Evolutionary conservation across 2,888 invertebrate genomes (phyloP), one percentile per base, ranked within the genome.

Genomic region (Oeneis ivallda): DNA sequence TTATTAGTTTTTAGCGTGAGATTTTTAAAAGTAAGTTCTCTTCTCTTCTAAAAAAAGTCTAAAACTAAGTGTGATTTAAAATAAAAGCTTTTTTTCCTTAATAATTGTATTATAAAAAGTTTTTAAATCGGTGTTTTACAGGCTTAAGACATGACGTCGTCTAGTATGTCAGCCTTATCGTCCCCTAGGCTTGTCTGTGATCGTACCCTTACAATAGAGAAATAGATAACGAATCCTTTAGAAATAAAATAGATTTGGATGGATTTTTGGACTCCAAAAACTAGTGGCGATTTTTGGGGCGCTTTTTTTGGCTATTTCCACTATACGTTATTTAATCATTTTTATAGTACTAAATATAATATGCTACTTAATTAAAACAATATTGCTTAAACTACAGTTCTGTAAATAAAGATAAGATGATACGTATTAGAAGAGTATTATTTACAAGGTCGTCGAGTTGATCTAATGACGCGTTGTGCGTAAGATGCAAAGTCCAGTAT

Each of bases 371-470:
- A 37, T 9, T 37, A 53, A 17, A 15, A 17, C 11, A 37, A n/a
- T n/a, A 54, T 37, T 6, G 17, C 39, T 54, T 15, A 11, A 39
- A 37, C 4, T 1, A 37, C 9, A 17, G 37, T 39, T 54, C 17
- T 15, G 37, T 54, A 54, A 54, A 54, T 54, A 54, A 39, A 54
- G 54, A 53, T 54, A 59, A 45, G 6, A 10, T 15, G 9, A 7
- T 32, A 15, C 37, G 39, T n/a, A 58, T 45, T 58, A n/a, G 54
- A 39, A 54, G 34, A 45, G 49, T 64, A 65, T 63, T 45, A 47
- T 57, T 64, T 67, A 56, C 69, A 67, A 65, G 67, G 64, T 41
- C 63, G 41, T 56, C 64, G 10, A 32, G 61, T 62, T 53, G 39
- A 65, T 67, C 52, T 43, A 53, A 67, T 56, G 57, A 62, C 63